Evolutionary conservation across 2,113 vertebrate species (phyloP).

Genomic region (Labrus mixtus): DNA sequence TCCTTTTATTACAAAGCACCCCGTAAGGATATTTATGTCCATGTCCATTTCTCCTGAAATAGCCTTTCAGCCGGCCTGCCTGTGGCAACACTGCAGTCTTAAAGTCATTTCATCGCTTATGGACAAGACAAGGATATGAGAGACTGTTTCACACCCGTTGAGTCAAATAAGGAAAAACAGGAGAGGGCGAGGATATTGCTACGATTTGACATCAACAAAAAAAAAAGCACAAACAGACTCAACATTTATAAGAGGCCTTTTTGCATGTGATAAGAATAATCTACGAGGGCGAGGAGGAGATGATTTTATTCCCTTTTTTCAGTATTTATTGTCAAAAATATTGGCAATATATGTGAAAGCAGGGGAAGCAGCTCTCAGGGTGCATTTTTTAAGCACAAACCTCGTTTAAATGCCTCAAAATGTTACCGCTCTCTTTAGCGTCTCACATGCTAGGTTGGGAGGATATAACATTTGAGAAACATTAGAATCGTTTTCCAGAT

Average conservation of each 20-base stretch:
- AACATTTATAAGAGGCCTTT: constrained; percentile 64
- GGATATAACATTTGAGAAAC: constrained; percentile 84
- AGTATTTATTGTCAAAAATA: constrained; percentile 76
- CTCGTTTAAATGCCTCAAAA: constrained; percentile 73
- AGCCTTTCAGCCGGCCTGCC: constrained; percentile 76
- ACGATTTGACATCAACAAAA: constrained; percentile 45
- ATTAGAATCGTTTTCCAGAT: constrained; percentile 84
- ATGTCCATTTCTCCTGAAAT: constrained; percentile 80
- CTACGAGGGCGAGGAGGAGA: constrained; percentile 39
- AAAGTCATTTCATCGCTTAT: constrained; percentile 74
- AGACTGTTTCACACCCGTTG: constrained; percentile 72
- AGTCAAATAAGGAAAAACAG: constrained; percentile 76
- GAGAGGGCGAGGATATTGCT: constrained; percentile 67
- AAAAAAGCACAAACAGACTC: constrained; percentile 30
- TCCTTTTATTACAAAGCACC: constrained; percentile 79
- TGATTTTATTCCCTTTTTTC: constrained; percentile 70
- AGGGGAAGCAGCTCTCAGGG: constrained; percentile 57
- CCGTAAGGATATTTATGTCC: constrained; percentile 81
- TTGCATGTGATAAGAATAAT: constrained; percentile 64
- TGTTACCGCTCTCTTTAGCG: constrained; percentile 67
- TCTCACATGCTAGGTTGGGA: constrained; percentile 75
- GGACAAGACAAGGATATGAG: constrained; percentile 76
- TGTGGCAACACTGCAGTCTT: constrained; percentile 71
- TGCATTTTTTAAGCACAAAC: constrained; percentile 63
- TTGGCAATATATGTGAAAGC: constrained; percentile 74